phyloP scores from a whole-genome alignment of 2,888 invertebrate genomes.

The Philaethria dido region DNA sequence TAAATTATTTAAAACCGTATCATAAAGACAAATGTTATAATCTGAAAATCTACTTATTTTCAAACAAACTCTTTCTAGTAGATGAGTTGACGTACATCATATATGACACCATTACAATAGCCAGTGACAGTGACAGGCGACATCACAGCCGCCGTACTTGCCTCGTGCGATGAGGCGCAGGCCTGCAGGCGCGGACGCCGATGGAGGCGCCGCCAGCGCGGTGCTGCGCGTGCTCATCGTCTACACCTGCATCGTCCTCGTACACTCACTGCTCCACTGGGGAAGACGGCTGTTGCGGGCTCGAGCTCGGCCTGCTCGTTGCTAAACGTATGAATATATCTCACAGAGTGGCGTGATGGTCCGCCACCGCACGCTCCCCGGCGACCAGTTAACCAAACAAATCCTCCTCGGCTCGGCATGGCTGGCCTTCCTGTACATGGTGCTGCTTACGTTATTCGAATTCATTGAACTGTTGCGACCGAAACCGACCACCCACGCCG shows the following conservation, averaged over 20 bases:
- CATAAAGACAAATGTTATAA: too few relatives aligned
- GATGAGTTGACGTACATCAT: neutral
- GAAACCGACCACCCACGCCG: conserved; percentile 38
- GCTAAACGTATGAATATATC: neutral
- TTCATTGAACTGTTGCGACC: conserved; percentile 60
- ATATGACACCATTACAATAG: neutral
- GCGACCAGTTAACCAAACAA: conserved; percentile 48
- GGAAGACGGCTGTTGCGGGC: conserved; percentile 54
- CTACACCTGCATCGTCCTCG: conserved; percentile 58
- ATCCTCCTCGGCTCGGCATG: conserved; percentile 51
- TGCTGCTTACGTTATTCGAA: conserved; percentile 59
- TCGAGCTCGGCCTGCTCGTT: conserved; percentile 33
- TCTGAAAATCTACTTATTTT: too few relatives aligned
- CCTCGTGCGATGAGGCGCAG: conserved; percentile 52
- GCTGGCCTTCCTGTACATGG: conserved; percentile 57
- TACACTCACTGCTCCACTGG: conserved; percentile 64
- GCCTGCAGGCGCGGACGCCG: conserved; percentile 40
- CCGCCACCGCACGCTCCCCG: conserved; percentile 46
- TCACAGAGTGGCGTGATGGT: conserved; percentile 27
- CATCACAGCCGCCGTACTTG: too few relatives aligned
- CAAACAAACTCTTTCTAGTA: neutral
- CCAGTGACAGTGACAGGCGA: neutral
- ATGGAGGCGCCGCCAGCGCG: conserved; percentile 46
- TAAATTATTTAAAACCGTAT: too few relatives aligned
- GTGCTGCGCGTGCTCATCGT: conserved; percentile 58